Base-by-base conservation (phyloP, 2,888 invertebrate genomes). In the Cantharis rufa region DNA sequence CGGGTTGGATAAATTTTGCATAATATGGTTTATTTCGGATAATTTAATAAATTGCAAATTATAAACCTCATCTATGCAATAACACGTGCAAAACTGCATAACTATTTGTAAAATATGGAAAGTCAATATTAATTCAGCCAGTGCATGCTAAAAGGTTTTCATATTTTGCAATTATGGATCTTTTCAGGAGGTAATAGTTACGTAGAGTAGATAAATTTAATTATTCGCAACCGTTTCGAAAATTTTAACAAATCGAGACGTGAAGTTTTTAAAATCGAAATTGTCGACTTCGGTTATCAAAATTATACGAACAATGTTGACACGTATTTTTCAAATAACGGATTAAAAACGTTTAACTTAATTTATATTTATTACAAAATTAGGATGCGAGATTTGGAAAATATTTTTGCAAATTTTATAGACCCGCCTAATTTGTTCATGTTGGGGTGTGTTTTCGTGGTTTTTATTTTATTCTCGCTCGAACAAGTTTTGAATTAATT, bases 401-500 rank as follows among this genome's bases (percentile, higher is more conserved):
- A 69, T 69, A 28, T 69, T 15, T 18, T 70, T 48, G 27, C 69
- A 72, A 71, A 72, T 72, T 75, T 75, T 76, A 76, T 69, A 69
- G 69, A 66, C 62, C 62, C 64, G 21, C 21, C 62, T 64, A 74
- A 74, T 74, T 75, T 71, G 66, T 24, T 63, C 63, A 32, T 61
- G 24, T 63, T 70, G 69, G 72, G 48, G 48, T 48, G 69, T 72
- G 70, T 76, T 70, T 74, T 66, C 72, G 73, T 74, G 77, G 80
- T 81, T 83, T 84, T 82, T 80, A 82, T 82, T 84, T 84, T 84
- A 85, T 84, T 84, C 81, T 83, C 84, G 84, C 85, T 83, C 80
- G 82, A 84, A 82, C 83, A 82, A 84, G 84, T 83, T 84, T 84
- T 81, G 83, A 85, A 86, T 86, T 85, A 86, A 86, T 85, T 85